Conservation (phyloP, 2,888 invertebrate species). For the Cephonodes hylas region DNA sequence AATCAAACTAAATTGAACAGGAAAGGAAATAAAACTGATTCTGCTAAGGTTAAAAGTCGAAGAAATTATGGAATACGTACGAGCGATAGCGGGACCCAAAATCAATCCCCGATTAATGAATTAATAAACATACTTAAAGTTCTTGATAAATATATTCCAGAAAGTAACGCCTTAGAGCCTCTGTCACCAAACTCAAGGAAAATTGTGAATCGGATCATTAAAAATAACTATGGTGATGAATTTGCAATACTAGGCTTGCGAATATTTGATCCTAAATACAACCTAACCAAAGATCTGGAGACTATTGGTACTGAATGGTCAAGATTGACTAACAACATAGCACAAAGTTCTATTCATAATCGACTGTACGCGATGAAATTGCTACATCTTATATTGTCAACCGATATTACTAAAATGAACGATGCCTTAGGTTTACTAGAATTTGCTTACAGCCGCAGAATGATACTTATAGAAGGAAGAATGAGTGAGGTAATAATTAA, state of each 20-base stretch:
- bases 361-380: slow-evolving; percentile 49
- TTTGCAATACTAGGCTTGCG: slow-evolving; percentile 26
- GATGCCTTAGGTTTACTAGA: slow-evolving; percentile 42
- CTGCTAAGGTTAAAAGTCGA: not conserved
- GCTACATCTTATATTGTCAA: slow-evolving; percentile 44
- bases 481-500: slow-evolving; percentile 33
- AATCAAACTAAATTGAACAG: slow-evolving; percentile 29
- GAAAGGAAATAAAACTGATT: not conserved
- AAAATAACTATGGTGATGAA: slow-evolving; percentile 38
- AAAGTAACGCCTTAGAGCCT: slow-evolving; percentile 32
- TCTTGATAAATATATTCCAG: slow-evolving; percentile 40
- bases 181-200: slow-evolving; percentile 40
- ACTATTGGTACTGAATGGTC: slow-evolving; percentile 49
- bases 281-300: slow-evolving; percentile 43
- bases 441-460: slow-evolving; percentile 46
- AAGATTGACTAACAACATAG: slow-evolving; percentile 31
- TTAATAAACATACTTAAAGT: slow-evolving; percentile 42
- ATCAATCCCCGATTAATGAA: slow-evolving; percentile 14
- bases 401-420: slow-evolving; percentile 50
- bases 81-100: slow-evolving; percentile 16
- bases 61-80: slow-evolving; percentile 15
- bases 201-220: slow-evolving; percentile 48
- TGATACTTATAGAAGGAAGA: slow-evolving; percentile 33
- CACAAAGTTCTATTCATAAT: slow-evolving; percentile 32
- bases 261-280: slow-evolving; percentile 37